Base-by-base conservation (phyloP, 2,888 invertebrate genomes). In the Notodonta ziczac region DNA sequence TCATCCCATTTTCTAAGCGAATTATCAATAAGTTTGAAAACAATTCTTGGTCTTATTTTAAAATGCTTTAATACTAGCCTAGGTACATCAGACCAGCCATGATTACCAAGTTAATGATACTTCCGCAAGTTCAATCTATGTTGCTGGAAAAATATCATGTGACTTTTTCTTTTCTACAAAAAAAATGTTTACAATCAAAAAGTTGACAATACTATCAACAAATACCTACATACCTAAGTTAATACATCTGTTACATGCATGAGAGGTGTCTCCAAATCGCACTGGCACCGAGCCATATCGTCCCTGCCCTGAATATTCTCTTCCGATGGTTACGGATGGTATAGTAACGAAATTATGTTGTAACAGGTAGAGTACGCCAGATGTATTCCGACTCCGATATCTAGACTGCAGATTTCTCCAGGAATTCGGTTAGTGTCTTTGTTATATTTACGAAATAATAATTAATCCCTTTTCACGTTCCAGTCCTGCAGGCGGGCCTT, bases 331-430 rank as follows among this genome's bases (percentile, higher is more conserved):
- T 24, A 46, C 50, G 48, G 24, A 24, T 24, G 24, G 24, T 24
- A 24, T 24, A 24, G 51, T 53, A 53, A 32, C 54, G 54, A 6
- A 14, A 39, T 54, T 54, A 54, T 54, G 54, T 14, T n/a, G 54
- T 39, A 39, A n/a, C 54, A 54, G 39, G 54, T 24, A 24, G 24
- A n/a, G 24, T 54, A n/a, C 54, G 35, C 54, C 54, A 54, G 54
- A 54, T 54, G 54, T 39, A 12, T 54, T 54, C 39, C 39, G 9
- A 4, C 8, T 53, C 13, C 14, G 54, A 40, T 39, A 54, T 6
- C 35, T 42, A 42, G n/a, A 5, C 4, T 6, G 13, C 5, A 46
- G 46, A 46, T n/a, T 46, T 46, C 13, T 46, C 13, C 13, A 2
- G 5, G 46, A 46, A n/a, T 46, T 13, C n/a, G 4, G 13, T 16